Base-by-base conservation (phyloP, 2,113 vertebrate genomes). In the Dipodomys stephensi region DNA sequence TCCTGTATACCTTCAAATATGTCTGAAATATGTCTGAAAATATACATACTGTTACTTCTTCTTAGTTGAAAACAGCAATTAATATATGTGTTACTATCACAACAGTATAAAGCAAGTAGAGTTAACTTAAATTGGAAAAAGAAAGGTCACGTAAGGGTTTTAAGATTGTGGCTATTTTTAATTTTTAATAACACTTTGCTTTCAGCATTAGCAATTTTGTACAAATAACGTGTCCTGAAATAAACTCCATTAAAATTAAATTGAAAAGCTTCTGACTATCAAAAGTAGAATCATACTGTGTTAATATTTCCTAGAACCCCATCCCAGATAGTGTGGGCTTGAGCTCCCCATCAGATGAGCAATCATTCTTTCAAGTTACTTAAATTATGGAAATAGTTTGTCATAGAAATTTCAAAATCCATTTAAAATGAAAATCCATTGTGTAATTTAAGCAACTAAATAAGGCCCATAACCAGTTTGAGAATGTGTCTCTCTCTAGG, bases 21-120 rank as follows among this genome's bases (percentile, higher is more conserved):
- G n/a, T n/a, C n/a, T n/a, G n/a, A n/a, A n/a, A n/a, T 81, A 35
- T 93, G 65, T 88, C 57, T 81, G 30, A 84, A 85, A 92, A 86
- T 18, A 85, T 77, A 71, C 73, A 83, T 35, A 57, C n/a, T 49
- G 2, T 57, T 92, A 30, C 65, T 82, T 8, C 16, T 77, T 72
- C 32, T 83, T 88, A 57, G 30, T 27, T 67, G 27, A 57, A 84
- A 93, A 67, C 30, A 86, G 71, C 2, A 95, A 81, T 19, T 46
- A 73, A 73, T 85, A 6, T 46, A 12, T 35, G 0, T 93, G 15
- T 83, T 85, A 20, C 27, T 30, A 90, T 87, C 71, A 30, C 19
- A 62, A 27, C 16, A 64, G 71, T 81, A 28, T 44, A 49, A 93
- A 91, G 73, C 83, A 7, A 13, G 60, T 32, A 65, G 22, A 16